Evolutionary conservation across 2,797 vertebrate species (phyloP).

Genomic region (Chaetodon trifasciatus): DNA sequence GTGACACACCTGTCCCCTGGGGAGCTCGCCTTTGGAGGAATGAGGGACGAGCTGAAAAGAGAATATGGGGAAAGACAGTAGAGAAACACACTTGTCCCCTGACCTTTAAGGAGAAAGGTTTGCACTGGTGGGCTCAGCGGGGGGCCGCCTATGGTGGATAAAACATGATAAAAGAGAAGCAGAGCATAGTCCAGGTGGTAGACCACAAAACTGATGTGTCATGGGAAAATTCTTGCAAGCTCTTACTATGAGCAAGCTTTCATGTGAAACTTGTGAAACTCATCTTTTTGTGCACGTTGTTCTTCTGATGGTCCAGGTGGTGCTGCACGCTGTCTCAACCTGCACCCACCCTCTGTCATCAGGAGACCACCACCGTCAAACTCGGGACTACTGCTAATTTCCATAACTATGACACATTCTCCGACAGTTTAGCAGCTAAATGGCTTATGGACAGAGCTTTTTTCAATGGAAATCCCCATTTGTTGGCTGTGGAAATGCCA

Average conservation of each 20-base stretch:
- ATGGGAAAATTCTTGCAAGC: constrained; percentile 17
- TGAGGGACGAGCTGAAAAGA: constrained; percentile 36
- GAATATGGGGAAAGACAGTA: not conserved
- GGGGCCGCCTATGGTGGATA: not conserved
- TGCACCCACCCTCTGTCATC: constrained; percentile 5
- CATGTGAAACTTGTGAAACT: not conserved
- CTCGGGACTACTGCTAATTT: constrained; percentile 47
- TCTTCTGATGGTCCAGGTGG: not conserved
- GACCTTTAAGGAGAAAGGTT: constrained; percentile 40
- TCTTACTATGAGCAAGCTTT: constrained; percentile 3
- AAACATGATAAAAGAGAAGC: not conserved
- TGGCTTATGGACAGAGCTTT: constrained; percentile 6
- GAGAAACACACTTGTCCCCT: constrained; percentile 56
- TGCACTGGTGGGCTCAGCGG: not conserved
- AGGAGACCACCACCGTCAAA: constrained; percentile 1
- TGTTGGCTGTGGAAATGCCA: constrained; percentile 35
- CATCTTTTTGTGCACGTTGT: not conserved
- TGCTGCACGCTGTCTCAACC: not conserved
- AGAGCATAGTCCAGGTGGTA: not conserved
- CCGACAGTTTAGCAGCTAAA: constrained; percentile 22
- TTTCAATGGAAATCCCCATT: constrained; percentile 50
- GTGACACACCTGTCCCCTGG: constrained; percentile 69
- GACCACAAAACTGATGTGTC: constrained; percentile 6
- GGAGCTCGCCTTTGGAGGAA: constrained; percentile 39
- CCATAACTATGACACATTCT: constrained; percentile 39